Evolutionary conservation across 1,140 invertebrate genomes (phyloP).

Genomic region (Drosophila tsacasi): DNA sequence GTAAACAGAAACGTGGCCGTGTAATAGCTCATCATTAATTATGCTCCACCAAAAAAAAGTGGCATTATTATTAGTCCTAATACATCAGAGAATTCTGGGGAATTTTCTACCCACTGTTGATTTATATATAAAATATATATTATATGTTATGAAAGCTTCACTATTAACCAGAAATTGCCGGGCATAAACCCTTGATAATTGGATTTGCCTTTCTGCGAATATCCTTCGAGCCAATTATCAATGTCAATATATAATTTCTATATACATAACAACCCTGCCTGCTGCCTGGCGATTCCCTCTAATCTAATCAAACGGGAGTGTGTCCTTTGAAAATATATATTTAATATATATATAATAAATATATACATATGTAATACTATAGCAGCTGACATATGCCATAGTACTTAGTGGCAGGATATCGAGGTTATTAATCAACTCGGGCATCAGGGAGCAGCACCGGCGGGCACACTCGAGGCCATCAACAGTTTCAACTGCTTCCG

Average conservation of each 20-base stretch:
- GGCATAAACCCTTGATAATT: not conserved
- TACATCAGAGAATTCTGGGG: not conserved
- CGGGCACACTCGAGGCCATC: conserved; percentile 27
- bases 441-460: not conserved
- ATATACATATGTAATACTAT: conserved; percentile 31
- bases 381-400: conserved; percentile 38
- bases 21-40: not conserved
- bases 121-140: not conserved
- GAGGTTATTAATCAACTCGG: conserved; percentile 43
- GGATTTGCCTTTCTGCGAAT: not conserved
- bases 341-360: conserved; percentile 42
- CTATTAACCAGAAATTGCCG: not conserved
- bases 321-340: conserved; percentile 19
- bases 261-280: too few species aligned
- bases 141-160: not conserved
- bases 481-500: conserved; percentile 2
- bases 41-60: not conserved
- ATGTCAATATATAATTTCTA: not conserved
- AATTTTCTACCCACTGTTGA: not conserved
- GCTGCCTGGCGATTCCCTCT: not conserved
- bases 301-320: not conserved
- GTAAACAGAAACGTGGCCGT: not conserved
- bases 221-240: not conserved
- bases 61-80: not conserved
- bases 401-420: conserved; percentile 4